These are phyloP conservation scores for Darevskia nairensis DNA, from an alignment of 2,797 vertebrate species.

Conservation along the genomic window DNA sequence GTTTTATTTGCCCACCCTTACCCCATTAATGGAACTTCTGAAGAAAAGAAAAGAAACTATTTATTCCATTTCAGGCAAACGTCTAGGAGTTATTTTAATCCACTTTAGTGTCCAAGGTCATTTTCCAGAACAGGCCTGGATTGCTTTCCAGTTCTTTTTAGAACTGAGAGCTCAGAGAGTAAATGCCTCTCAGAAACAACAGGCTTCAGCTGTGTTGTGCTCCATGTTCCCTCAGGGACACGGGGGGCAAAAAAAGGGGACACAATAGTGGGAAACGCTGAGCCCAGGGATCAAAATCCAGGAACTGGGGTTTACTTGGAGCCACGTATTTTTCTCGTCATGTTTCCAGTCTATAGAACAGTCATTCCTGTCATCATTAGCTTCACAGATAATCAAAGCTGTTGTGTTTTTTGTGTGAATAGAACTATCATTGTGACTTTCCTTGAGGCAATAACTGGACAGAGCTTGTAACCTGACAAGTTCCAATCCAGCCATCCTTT, in stretches of 20 bases:
- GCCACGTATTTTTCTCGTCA: not conserved
- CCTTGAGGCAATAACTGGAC: not conserved
- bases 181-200: constrained; percentile 52
- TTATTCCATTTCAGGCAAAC: constrained; percentile 56
- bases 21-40: constrained; percentile 46
- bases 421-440: not conserved
- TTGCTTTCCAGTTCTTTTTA: constrained; percentile 57
- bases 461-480: not conserved
- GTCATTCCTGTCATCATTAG: constrained; percentile 38
- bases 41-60: constrained; percentile 35
- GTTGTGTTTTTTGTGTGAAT: not conserved
- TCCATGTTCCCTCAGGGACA: constrained; percentile 11
- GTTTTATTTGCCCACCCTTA: constrained; percentile 34
- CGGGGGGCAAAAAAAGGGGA: constrained; percentile 33
- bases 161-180: constrained; percentile 49
- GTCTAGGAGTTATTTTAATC: constrained; percentile 64
- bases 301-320: constrained; percentile 33
- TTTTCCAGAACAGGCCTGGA: constrained; percentile 62
- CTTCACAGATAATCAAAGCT: not conserved
- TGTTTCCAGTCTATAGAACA: constrained; percentile 48
- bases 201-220: constrained; percentile 32
- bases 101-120: constrained; percentile 59
- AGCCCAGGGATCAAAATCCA: constrained; percentile 41
- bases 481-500: too few relatives aligned
- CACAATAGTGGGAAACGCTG: constrained; percentile 31